Evolutionary conservation across 2,797 vertebrate species (phyloP).

Genomic region (Chelonia mydas): DNA sequence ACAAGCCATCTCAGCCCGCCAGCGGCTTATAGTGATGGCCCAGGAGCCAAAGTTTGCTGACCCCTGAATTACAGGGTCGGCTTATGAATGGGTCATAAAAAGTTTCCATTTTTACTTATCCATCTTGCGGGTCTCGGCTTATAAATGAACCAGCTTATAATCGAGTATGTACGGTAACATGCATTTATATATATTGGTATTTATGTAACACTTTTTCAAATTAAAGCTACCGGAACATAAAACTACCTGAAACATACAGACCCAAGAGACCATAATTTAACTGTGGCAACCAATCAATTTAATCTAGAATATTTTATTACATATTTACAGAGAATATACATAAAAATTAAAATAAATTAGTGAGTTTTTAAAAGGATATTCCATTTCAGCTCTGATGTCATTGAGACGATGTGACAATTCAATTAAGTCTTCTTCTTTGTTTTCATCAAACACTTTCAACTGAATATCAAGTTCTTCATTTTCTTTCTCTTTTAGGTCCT

Average conservation of each 20-base stretch:
- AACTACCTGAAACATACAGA: not conserved
- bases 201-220: not conserved
- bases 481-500: constrained; percentile 94
- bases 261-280: not conserved
- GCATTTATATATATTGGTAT: not conserved
- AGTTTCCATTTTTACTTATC: too few species aligned
- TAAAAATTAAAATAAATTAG: not conserved
- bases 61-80: too few species aligned
- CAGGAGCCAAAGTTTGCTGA: too few species aligned
- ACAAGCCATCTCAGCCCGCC: too few species aligned
- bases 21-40: too few species aligned
- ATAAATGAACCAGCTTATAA: too few species aligned
- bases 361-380: constrained; percentile 93
- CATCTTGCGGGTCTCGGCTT: too few species aligned
- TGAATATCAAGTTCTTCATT: constrained; percentile 99
- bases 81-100: too few species aligned
- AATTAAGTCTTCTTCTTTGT: constrained; percentile 96
- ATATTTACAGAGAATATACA: not conserved
- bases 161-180: not conserved
- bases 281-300: not conserved
- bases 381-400: constrained; percentile 97
- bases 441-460: constrained; percentile 98
- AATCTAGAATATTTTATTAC: not conserved
- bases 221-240: not conserved
- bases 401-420: constrained; percentile 96